Evolutionary conservation across 2,888 invertebrate genomes (phyloP).

Genomic region (Ganaspis brasiliensis): DNA sequence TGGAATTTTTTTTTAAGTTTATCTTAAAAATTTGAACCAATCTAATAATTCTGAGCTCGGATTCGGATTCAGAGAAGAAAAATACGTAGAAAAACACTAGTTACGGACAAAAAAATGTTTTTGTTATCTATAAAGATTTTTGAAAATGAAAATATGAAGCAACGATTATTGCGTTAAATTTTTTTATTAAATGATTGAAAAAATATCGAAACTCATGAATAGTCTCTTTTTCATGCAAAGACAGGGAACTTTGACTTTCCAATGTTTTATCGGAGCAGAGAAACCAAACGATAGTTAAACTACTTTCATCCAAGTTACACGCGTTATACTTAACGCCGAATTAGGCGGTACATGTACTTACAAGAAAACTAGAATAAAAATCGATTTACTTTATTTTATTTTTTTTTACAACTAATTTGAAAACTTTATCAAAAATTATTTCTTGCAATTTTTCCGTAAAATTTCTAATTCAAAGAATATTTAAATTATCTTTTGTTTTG

Average conservation of each 20-base stretch:
- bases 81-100: too few species aligned
- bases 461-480: too few species aligned
- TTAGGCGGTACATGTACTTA: not conserved
- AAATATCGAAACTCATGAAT: not conserved
- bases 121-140: too few species aligned
- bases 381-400: not conserved
- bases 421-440: not conserved
- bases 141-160: not conserved
- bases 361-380: not conserved
- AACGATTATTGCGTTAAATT: not conserved
- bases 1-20: too few species aligned
- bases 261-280: slow-evolving; percentile 40
- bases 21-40: too few species aligned
- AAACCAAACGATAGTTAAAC: slow-evolving; percentile 37
- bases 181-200: not conserved
- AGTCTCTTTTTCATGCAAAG: slow-evolving; percentile 17
- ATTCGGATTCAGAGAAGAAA: too few species aligned
- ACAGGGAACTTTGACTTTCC: slow-evolving; percentile 36
- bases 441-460: too few species aligned
- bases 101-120: too few species aligned
- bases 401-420: not conserved
- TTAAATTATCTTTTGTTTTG: too few species aligned
- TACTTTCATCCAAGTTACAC: slow-evolving; percentile 40
- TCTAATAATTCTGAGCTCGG: too few species aligned
- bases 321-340: slow-evolving; percentile 13